Percentiles rank a stretch among this genome's conserved stretches.
Evolutionary conservation across 2,113 vertebrate species (phyloP).

Genomic region (Columbina picui): DNA sequence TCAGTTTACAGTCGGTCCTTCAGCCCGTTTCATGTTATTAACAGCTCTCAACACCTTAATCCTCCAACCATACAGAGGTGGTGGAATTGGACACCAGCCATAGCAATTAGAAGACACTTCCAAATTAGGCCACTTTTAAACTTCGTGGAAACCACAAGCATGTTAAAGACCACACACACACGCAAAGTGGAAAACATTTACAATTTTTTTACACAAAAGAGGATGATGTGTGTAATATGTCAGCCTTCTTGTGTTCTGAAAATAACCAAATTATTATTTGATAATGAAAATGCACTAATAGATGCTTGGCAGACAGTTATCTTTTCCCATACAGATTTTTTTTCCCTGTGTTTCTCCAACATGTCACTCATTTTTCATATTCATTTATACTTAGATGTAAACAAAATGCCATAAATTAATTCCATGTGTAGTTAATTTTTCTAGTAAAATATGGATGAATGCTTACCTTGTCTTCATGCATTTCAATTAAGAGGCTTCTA

Average conservation of each 20-base stretch:
- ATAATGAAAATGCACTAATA: background rate
- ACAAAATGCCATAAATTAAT: constrained; percentile 43
- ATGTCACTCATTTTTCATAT: constrained; percentile 11
- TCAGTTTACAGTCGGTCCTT: background rate
- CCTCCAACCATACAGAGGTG: background rate
- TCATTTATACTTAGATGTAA: constrained; percentile 22
- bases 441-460: constrained; percentile 3
- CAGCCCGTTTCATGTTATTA: background rate
- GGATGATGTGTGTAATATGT: background rate
- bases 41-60: background rate
- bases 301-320: background rate
- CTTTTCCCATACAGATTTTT: background rate
- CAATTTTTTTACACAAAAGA: background rate
- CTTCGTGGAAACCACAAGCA: background rate
- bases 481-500: constrained; percentile 13
- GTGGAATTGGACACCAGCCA: background rate
- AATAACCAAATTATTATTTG: constrained; percentile 11
- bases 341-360: background rate
- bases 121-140: background rate
- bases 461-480: background rate
- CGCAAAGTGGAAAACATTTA: background rate
- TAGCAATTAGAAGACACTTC: background rate
- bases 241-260: background rate
- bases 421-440: background rate
- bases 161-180: background rate